Evolutionary conservation across 1,140 invertebrate genomes (phyloP).

Genomic region (Lordiphosa mommai): DNA sequence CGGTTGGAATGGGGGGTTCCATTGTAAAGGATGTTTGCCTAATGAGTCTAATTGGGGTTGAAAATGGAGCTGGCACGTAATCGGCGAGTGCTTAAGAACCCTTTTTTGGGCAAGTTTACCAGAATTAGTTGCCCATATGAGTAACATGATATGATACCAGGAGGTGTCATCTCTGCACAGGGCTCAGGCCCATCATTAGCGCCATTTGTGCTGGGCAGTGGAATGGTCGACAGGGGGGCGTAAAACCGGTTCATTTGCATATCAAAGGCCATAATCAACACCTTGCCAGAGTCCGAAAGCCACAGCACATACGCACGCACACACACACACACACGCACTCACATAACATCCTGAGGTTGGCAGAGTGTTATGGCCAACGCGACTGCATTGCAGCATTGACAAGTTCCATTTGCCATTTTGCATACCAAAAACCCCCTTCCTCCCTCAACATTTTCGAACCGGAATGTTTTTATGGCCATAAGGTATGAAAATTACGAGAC

Average conservation of each 20-base stretch:
- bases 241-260: conserved; percentile 75
- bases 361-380: conserved; percentile 1
- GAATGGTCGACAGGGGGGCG: not conserved
- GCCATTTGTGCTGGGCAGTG: conserved; percentile 50
- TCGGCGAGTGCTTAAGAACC: conserved; percentile 48
- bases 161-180: conserved; percentile 52
- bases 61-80: conserved; percentile 35
- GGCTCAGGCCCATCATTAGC: conserved; percentile 62
- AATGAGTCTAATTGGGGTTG: conserved; percentile 76
- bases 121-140: conserved; percentile 39
- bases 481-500: conserved; percentile 58
- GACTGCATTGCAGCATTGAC: conserved; percentile 56
- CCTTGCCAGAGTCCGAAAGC: conserved; percentile 51
- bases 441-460: conserved; percentile 5
- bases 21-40: conserved; percentile 39
- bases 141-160: conserved; percentile 42
- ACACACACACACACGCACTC: conserved; percentile 3
- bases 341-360: not conserved
- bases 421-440: conserved; percentile 29
- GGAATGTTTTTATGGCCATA: conserved; percentile 28
- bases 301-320: conserved; percentile 16
- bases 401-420: conserved; percentile 67
- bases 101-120: conserved; percentile 36
- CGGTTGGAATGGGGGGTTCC: conserved; percentile 1
- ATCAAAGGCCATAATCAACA: conserved; percentile 77